Conservation (phyloP, 2,888 invertebrate species). For the Callinectes sapidus region DNA sequence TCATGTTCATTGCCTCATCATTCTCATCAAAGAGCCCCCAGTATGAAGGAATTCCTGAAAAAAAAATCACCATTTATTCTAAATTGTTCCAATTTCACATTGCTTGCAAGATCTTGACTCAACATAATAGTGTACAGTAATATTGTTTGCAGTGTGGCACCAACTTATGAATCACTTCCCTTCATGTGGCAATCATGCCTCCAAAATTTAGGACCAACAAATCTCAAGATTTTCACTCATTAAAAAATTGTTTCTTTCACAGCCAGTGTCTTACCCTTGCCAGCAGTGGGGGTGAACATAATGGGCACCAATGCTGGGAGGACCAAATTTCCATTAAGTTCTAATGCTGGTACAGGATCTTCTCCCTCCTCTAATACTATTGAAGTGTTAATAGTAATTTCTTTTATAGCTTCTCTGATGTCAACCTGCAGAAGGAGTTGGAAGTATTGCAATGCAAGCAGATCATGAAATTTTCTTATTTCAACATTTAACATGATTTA, state of each 20-base stretch:
- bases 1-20: not conserved
- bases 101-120: no score
- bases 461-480: not conserved
- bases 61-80: not conserved
- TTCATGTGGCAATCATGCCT: no score
- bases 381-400: not conserved
- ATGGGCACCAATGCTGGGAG: conserved; percentile 25
- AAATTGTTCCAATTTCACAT: not conserved
- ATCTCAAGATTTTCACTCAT: not conserved
- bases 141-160: no score
- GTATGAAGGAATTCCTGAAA: conserved; percentile 34
- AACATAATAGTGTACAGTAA: no score
- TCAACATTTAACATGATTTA: not conserved
- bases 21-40: conserved; percentile 49
- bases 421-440: not conserved
- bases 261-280: conserved; percentile 34
- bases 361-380: not conserved
- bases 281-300: conserved; percentile 29
- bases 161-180: no score
- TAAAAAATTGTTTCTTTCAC: not conserved
- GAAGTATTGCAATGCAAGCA: not conserved
- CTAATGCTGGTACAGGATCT: not conserved
- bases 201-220: no score
- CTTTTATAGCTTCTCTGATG: not conserved
- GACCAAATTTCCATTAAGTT: not conserved